Base-by-base conservation (phyloP, 1,140 invertebrate genomes). In the Capitella teleta region DNA sequence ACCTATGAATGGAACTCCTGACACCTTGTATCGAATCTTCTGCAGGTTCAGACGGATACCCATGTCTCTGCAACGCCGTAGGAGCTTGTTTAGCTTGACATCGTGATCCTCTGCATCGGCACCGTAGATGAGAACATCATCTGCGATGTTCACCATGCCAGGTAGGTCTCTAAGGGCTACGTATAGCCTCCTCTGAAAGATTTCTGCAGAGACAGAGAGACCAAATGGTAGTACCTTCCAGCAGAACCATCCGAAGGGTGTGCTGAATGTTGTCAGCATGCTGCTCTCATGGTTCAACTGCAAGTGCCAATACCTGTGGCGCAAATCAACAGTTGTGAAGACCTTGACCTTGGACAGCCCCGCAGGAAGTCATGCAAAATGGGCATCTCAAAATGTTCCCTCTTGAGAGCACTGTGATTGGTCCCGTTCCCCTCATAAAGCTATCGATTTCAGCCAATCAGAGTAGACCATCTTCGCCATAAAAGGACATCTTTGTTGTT, bases 61-160 rank as follows among this genome's bases (percentile, higher is more conserved):
- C 57, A 52, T 51, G 64, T 37, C 45, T 49, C 54, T 14, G 63
- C 63, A 47, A n/a, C 57, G 45, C 30, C 62, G 42, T 42, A 72
- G 53, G 8, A 75, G 59, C 46, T 55, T 47, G 32, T 10, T 12
- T 19, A 52, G 45, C 5, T 47, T 52, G n/a, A 12, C 12, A 18
- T 48, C 30, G 26, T 52, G 51, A 5, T 47, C 19, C 5, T 19
- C 19, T 12, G 24, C 28, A 28, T 24, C 41, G 5, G 14, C 32
- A 18, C 23, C 51, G 18, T 26, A 21, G n/a, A 52, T 25, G 5
- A 47, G 12, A 6, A 52, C 28, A 21, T 52, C 36, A 49, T 74
- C 72, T 49, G 71, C 66, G 21, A 71, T 57, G 49, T 59, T 66
- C 5, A 64, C 53, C 23, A 71, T 58, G 37, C 70, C 64, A 24